These are phyloP conservation scores for Propithecus deckenii DNA, from an alignment of 2,797 vertebrate species.

Conservation along the genomic window DNA sequence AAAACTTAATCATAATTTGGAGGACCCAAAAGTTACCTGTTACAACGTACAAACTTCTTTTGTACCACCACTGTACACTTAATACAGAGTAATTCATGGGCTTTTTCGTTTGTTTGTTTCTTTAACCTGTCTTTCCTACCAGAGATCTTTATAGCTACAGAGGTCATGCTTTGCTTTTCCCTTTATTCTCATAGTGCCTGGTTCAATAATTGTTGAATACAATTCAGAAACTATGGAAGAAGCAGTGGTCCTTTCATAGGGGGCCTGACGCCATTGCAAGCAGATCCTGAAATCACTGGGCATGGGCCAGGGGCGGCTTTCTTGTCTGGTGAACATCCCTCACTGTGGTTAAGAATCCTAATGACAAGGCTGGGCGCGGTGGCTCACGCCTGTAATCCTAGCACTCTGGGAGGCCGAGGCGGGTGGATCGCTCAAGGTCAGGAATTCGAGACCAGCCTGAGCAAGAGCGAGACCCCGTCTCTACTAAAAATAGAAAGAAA, in stretches of 20 bases:
- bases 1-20: not conserved
- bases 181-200: not conserved
- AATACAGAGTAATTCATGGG: not conserved
- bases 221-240: conserved; percentile 3
- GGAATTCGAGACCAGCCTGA: no score
- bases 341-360: not conserved
- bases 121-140: not conserved
- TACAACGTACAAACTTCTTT: not conserved
- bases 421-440: no score
- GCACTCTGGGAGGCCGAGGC: no score
- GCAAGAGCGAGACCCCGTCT: no score
- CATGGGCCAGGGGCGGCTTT: not conserved
- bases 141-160: not conserved
- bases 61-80: not conserved
- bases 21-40: not conserved
- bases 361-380: not conserved
- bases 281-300: not conserved
- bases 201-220: not conserved
- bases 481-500: no score
- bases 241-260: not conserved
- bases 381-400: no score
- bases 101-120: not conserved
- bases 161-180: not conserved
- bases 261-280: not conserved
- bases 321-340: not conserved